These are phyloP conservation scores for Melanostigma gelatinosum DNA, from an alignment of 2,113 vertebrate species.

Conservation along the genomic window DNA sequence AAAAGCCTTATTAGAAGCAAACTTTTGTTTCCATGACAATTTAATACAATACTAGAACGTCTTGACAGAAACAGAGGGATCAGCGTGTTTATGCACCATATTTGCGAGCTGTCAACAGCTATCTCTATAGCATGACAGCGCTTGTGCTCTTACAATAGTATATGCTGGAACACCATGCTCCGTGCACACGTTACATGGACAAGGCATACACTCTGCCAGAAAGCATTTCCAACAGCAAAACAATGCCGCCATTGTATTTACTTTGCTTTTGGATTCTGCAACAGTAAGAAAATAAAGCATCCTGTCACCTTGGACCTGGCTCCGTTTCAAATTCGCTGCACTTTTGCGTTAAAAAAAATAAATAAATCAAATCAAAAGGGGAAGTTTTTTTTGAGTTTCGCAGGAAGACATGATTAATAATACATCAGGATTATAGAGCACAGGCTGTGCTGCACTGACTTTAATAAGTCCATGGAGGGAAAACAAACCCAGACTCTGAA, in stretches of 20 bases:
- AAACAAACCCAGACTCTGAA: conserved; percentile 72
- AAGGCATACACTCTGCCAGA: conserved; percentile 28
- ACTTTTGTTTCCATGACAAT: conserved; percentile 45
- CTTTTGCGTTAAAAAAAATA: conserved; percentile 49
- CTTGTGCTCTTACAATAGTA: conserved; percentile 40
- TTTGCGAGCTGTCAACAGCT: conserved; percentile 10
- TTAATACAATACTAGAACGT: conserved; percentile 21
- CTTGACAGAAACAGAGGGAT: conserved; percentile 20
- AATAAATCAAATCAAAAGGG: conserved; percentile 63
- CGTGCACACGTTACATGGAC: conserved; percentile 44
- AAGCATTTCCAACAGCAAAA: conserved; percentile 40
- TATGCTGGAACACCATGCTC: conserved; percentile 31
- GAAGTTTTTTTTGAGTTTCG: conserved; percentile 72
- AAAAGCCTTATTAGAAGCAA: conserved; percentile 34
- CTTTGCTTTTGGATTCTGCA: conserved; percentile 55
- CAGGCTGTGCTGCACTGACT: conserved; percentile 74
- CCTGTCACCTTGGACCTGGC: conserved; percentile 66
- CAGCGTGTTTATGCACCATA: conserved; percentile 19
- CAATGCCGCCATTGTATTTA: conserved; percentile 58
- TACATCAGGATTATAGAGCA: conserved; percentile 81
- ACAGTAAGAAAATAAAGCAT: conserved; percentile 69
- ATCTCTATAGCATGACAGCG: conserved; percentile 37
- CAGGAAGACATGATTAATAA: conserved; percentile 81
- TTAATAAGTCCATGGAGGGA: conserved; percentile 78
- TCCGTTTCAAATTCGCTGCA: conserved; percentile 68